These are phyloP conservation scores for Drosophila sturtevanti DNA, from an alignment of 1,140 invertebrate species.

Conservation along the genomic window DNA sequence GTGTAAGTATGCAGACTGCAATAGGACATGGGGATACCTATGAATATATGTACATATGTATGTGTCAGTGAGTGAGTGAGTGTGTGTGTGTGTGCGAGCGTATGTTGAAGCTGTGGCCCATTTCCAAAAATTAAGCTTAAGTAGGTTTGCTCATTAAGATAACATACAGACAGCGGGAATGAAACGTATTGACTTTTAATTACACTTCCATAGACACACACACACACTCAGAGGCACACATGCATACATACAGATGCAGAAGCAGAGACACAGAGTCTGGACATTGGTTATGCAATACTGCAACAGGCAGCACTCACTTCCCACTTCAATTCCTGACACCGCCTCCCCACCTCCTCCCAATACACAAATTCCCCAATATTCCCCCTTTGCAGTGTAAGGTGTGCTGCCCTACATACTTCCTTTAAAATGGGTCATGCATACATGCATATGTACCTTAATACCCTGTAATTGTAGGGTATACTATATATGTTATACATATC, in stretches of 20 bases:
- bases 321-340: slow-evolving; percentile 2
- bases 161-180: neutral
- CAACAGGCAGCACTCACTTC: neutral
- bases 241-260: neutral
- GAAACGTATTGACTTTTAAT: slow-evolving; percentile 23
- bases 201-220: slow-evolving; percentile 3
- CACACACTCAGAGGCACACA: too few relatives aligned
- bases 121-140: slow-evolving; percentile 16
- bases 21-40: neutral
- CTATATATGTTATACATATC: too few relatives aligned
- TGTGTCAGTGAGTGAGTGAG: too few relatives aligned
- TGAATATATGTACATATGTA: neutral
- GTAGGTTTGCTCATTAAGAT: slow-evolving; percentile 25
- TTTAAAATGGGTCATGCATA: slow-evolving; percentile 10
- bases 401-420: slow-evolving; percentile 8
- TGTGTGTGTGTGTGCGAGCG: neutral
- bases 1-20: neutral
- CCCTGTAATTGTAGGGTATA: neutral
- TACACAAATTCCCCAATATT: neutral
- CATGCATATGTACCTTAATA: neutral
- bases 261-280: neutral
- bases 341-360: neutral
- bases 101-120: slow-evolving; percentile 5
- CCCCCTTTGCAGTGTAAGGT: slow-evolving; percentile 2
- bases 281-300: slow-evolving; percentile 15